Conservation (phyloP, 2,797 vertebrate species). For the Rhinoraja longicauda region DNA sequence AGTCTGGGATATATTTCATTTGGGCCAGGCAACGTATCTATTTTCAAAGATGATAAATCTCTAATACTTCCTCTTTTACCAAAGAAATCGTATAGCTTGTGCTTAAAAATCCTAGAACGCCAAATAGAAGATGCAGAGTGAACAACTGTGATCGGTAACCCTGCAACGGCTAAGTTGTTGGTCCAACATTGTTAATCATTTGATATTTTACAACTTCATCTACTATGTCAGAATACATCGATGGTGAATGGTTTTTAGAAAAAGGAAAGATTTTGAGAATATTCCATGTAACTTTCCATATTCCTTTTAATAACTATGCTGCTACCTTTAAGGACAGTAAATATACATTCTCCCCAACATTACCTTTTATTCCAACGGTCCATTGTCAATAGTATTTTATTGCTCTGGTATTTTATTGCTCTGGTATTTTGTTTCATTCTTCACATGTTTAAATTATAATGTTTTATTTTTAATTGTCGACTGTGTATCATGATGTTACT, state of each 20-base stretch:
- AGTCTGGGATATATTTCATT: too few relatives aligned
- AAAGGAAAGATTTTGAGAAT: background rate
- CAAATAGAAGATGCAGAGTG: background rate
- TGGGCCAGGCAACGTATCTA: too few relatives aligned
- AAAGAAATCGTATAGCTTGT: conserved; percentile 42
- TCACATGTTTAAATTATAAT: too few relatives aligned
- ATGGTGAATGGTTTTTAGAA: background rate
- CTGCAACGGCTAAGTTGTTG: background rate
- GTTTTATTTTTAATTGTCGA: too few relatives aligned
- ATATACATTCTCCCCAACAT: too few relatives aligned
- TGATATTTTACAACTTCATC: background rate
- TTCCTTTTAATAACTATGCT: background rate
- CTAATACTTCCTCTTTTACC: background rate
- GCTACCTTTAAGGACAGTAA: too few relatives aligned
- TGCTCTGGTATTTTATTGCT: too few relatives aligned
- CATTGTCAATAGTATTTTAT: too few relatives aligned
- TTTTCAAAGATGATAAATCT: too few relatives aligned
- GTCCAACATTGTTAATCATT: background rate
- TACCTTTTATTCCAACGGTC: too few relatives aligned
- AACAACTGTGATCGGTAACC: background rate
- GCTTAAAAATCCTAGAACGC: background rate
- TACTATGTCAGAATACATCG: background rate
- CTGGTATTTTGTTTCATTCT: too few relatives aligned
- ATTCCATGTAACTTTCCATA: background rate
- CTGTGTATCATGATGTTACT: too few relatives aligned